Percentiles rank a stretch among this genome's conserved stretches.
Conservation (phyloP, 2,888 invertebrate genomes). For the Reticulitermes lucifugus region DNA sequence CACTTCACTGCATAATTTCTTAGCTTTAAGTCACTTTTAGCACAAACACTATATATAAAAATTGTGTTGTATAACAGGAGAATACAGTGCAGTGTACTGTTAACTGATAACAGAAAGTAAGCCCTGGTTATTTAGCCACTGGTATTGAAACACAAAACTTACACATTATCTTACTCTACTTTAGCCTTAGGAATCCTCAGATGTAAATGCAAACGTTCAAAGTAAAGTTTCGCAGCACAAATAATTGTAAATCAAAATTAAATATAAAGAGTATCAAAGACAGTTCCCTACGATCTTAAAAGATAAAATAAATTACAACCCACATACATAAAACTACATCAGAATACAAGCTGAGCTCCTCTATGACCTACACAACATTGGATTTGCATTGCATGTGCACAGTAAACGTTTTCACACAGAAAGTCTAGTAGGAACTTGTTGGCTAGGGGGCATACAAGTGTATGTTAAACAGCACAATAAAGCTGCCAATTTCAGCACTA, state of each 20-base stretch:
- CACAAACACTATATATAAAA: too few relatives aligned
- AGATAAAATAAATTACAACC: neutral
- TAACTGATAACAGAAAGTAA: neutral
- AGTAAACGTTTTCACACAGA: neutral
- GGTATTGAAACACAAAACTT: neutral
- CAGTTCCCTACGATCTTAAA: neutral
- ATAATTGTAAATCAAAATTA: neutral
- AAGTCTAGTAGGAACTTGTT: neutral
- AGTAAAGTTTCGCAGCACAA: too few relatives aligned
- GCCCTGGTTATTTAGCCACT: neutral
- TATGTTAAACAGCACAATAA: neutral
- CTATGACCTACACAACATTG: neutral
- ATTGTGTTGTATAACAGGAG: neutral
- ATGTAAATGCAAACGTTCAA: too few relatives aligned
- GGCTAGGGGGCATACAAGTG: neutral
- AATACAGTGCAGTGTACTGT: neutral
- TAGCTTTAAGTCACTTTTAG: too few relatives aligned
- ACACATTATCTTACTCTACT: neutral
- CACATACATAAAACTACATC: neutral
- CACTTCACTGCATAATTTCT: too few relatives aligned
- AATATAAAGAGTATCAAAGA: neutral
- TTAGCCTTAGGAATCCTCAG: neutral
- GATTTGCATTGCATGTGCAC: conserved; percentile 11
- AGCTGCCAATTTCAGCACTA: neutral
- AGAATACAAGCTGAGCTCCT: neutral